These are phyloP conservation scores for Dendropsophus ebraccatus DNA, from an alignment of 2,113 vertebrate genomes.

Conservation along the genomic window DNA sequence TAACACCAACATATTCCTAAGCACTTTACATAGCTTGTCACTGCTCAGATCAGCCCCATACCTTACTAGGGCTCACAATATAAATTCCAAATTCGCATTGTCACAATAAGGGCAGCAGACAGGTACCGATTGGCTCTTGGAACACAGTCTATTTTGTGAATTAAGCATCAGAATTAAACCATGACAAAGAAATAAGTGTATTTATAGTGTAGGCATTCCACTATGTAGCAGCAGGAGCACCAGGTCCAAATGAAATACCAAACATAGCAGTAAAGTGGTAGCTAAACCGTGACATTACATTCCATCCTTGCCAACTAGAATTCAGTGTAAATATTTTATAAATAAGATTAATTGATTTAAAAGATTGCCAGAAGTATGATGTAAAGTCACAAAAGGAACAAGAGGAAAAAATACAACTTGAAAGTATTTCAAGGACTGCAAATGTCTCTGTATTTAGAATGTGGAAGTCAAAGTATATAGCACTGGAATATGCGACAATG, in stretches of 20 bases:
- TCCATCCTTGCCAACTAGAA: background rate
- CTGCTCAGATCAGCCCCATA: too few species aligned
- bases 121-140: background rate
- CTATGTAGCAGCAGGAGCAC: background rate
- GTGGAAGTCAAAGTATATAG: constrained; percentile 41
- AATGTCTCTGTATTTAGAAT: constrained; percentile 42
- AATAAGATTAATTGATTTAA: constrained; percentile 42
- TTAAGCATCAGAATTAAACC: background rate
- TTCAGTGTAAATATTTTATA: constrained; percentile 49
- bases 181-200: background rate
- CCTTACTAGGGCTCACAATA: too few species aligned
- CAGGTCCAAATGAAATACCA: constrained; percentile 30
- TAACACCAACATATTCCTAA: too few species aligned
- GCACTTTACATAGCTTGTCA: too few species aligned
- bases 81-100: too few species aligned
- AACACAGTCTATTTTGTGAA: background rate
- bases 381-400: constrained; percentile 21
- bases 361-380: constrained; percentile 34
- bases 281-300: constrained; percentile 15
- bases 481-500: constrained; percentile 44
- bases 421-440: constrained; percentile 37
- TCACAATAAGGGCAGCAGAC: background rate
- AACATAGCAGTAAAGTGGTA: constrained; percentile 34
- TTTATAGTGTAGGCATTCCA: background rate
- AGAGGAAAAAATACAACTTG: constrained; percentile 26